Conservation (phyloP, 1,140 invertebrate species). For the Rhizoglyphus robini region DNA sequence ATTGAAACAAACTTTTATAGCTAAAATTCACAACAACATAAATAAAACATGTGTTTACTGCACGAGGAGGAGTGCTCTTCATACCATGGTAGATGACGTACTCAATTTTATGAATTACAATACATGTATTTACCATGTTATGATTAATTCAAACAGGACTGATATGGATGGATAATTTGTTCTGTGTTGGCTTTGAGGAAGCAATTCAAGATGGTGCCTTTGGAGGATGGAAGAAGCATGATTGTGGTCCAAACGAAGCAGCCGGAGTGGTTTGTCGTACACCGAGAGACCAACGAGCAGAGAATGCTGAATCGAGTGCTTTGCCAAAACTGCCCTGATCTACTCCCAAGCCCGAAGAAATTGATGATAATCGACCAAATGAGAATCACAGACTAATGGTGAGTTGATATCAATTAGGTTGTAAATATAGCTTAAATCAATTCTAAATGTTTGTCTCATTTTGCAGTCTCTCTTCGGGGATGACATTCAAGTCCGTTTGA, state of each 20-base stretch:
- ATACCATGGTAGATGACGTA: no score
- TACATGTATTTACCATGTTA: no score
- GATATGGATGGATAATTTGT: slow-evolving; percentile 79
- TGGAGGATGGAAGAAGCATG: slow-evolving; percentile 63
- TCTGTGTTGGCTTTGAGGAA: slow-evolving; percentile 62
- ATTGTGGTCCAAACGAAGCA: slow-evolving; percentile 44
- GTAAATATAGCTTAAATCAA: no score
- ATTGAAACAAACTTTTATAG: no score
- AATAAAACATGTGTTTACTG: no score
- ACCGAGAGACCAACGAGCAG: slow-evolving; percentile 10
- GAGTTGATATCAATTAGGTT: no score
- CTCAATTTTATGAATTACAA: no score
- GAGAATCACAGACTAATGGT: background rate
- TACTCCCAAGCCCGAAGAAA: background rate
- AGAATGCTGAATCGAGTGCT: no score
- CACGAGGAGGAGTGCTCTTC: no score
- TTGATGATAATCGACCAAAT: background rate
- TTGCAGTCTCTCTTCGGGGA: background rate
- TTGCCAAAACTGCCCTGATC: no score
- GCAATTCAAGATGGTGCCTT: slow-evolving; percentile 57
- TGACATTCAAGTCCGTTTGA: slow-evolving; percentile 36
- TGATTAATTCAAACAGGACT: no score
- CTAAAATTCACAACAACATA: no score
- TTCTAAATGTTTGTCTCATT: background rate
- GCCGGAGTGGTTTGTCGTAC: slow-evolving; percentile 26